phyloP scores from a whole-genome alignment of 2,888 invertebrate genomes.

The Chironomus tentans region DNA sequence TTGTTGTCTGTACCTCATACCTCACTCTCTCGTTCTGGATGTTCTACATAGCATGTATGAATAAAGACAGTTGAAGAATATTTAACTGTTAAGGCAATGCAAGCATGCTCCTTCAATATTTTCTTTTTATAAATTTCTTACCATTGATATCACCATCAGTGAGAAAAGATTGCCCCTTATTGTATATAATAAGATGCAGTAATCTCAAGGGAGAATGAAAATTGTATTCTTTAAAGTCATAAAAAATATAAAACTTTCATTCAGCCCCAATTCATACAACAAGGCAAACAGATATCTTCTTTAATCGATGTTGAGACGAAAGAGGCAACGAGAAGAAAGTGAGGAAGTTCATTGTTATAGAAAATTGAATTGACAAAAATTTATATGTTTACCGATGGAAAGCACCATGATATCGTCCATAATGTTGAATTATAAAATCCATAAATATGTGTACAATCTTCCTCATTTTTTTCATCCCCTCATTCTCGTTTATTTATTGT shows the following conservation, averaged over 20 bases:
- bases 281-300: neutral
- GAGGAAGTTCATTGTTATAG: constrained; percentile 5
- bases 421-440: constrained; percentile 9
- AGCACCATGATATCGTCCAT: constrained; percentile 1
- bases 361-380: constrained; percentile 18
- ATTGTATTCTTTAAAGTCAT: neutral
- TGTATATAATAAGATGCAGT: no score
- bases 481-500: neutral
- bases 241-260: neutral
- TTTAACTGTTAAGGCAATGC: no score
- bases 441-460: constrained; percentile 1
- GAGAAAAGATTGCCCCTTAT: no score
- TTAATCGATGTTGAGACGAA: neutral
- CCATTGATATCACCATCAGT: no score
- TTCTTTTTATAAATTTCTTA: no score
- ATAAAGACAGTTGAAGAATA: no score
- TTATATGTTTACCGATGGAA: neutral
- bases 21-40: no score
- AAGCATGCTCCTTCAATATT: no score
- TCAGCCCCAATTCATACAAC: neutral
- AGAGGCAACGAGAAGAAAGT: neutral
- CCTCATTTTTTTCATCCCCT: neutral
- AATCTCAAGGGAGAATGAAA: no score
- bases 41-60: no score
- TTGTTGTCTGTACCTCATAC: neutral